Base-by-base conservation (phyloP, 2,113 vertebrate species). In the Marmota monax region DNA sequence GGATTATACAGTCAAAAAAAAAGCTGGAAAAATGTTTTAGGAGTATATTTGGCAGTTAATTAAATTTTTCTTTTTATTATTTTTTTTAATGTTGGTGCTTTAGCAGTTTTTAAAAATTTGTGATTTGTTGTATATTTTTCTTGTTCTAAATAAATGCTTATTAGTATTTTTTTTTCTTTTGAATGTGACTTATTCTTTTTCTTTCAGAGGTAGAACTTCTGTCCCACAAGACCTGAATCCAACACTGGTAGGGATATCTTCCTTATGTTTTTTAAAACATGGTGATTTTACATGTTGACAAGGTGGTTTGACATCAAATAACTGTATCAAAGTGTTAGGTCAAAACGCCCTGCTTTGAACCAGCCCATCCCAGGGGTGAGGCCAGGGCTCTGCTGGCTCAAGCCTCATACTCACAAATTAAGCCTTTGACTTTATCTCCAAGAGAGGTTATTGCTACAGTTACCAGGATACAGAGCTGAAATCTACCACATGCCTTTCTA, bases 241-340 rank as follows among this genome's bases (percentile, higher is more conserved):
- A 84, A 29, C 37, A 32, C 22, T 82, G 3, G n/a, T 73, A 79
- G 34, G 39, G 23, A 56, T 37, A 39, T 82, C 23, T 39, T 83
- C 86, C 72, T 32, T 70, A 70, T 69, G 65, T 53, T 84, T 95
- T 77, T 93, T 34, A 88, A 92, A 95, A 87, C 48, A 58, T 5
- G 2, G 12, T 74, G 42, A 70, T 87, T 84, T 96, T 73, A 61
- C 10, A 39, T 22, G 53, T 82, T 85, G 74, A 74, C 89, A 91
- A 90, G 37, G 42, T 91, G 9, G 58, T 67, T 76, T 61, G 67
- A 88, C 51, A 77, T 82, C 89, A 93, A n/a, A 85, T 78, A 84
- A 53, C 51, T 18, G 7, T 39, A 84, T 94, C 78, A 72, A 58
- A 94, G 72, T 34, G 17, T 80, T 74, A 86, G 69, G 53, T 95